Percentiles rank a stretch among this genome's conserved stretches.
phyloP scores from a whole-genome alignment of 2,113 vertebrate genomes.

The Cariama cristata region DNA sequence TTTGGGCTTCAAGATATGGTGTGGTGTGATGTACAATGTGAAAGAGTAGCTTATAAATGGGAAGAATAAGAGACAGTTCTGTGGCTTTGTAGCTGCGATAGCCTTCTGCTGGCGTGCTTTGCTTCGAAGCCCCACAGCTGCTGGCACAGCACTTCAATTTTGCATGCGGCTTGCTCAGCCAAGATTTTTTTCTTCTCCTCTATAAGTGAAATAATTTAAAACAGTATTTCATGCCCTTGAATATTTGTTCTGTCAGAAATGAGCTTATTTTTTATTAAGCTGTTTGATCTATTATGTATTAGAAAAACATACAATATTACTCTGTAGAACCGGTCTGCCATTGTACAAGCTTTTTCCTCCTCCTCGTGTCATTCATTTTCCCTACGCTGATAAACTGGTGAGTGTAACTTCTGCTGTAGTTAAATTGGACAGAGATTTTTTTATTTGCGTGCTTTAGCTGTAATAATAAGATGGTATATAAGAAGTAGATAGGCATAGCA shows the following conservation, averaged over 20 bases:
- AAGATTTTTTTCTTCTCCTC: neutral
- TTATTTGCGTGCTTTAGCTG: neutral
- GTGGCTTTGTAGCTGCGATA: neutral
- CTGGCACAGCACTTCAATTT: neutral
- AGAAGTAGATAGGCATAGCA: neutral
- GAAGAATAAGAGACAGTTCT: neutral
- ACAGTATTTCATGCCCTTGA: constrained; percentile 14
- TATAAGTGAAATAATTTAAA: neutral
- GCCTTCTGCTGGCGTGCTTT: neutral
- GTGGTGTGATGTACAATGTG: neutral
- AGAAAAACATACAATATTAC: neutral
- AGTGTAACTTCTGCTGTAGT: neutral
- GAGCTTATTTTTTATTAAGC: constrained; percentile 15
- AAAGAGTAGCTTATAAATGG: neutral
- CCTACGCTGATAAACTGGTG: neutral
- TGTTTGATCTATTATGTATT: neutral
- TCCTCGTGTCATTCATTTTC: neutral
- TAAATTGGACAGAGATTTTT: neutral
- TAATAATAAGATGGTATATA: neutral
- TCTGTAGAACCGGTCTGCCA: neutral
- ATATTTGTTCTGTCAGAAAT: neutral
- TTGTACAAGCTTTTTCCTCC: neutral
- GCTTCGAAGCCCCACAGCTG: neutral
- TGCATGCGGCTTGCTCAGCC: neutral
- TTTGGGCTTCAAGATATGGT: neutral